Evolutionary conservation across 2,113 vertebrate genomes (phyloP), one percentile per base, ranked within the genome.

Genomic region (Lamprotornis superbus): DNA sequence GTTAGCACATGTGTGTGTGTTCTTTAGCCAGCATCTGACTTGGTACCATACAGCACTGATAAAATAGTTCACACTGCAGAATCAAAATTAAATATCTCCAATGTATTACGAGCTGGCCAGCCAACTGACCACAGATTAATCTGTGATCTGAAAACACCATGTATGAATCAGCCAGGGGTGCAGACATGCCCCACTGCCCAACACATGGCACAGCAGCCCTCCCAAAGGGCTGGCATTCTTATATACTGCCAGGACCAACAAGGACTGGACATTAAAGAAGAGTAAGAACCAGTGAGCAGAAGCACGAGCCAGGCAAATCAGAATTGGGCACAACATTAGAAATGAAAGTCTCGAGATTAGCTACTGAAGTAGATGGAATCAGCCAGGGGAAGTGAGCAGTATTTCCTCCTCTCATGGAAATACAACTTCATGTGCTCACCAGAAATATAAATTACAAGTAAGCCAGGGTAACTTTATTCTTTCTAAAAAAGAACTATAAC

Each of bases 371-470:
- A 74, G 60, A 59, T 5, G 8, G 59, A 83, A 90, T 63, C 71
- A 96, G 64, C 33, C 78, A 61, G 35, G 35, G 61, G 49, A 89
- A 93, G 57, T 10, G 22, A 87, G 63, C 9, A 44, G 61, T 53
- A 60, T 83, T 94, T 83, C 84, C 79, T 90, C 57, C n/a, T 82
- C 87, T 85, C 68, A 65, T 17, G 70, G 74, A 83, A 93, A 30
- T 52, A 78, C 0, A 14, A 78, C 47, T 81, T 86, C 17, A 81
- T 31, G 49, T 3, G 24, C 73, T 50, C 56, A 87, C 39, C 77
- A 91, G 60, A 89, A 87, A 84, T 20, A 83, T 12, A 82, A 87
- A 44, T 52, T 68, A 71, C 47, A 64, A 89, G 52, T 14, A 84
- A 93, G 44, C 30, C 69, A 87, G 24, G 59, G 50, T 60, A 93